phyloP scores from a whole-genome alignment of 2,113 vertebrate genomes.

The Xenopus laevis region DNA sequence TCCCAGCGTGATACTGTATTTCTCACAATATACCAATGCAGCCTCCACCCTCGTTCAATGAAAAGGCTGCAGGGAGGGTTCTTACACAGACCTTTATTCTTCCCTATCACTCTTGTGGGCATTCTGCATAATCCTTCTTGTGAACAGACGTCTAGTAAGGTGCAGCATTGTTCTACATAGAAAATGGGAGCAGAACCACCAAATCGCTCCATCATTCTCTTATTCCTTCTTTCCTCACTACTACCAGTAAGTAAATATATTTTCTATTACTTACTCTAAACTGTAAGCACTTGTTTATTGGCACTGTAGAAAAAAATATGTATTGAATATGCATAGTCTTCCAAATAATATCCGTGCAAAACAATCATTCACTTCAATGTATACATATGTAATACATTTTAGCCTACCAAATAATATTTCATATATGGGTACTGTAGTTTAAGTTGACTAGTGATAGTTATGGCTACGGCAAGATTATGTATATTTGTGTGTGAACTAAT shows the following conservation, averaged over 20 bases:
- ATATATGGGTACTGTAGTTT: no score
- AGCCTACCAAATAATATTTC: no score
- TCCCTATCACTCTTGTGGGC: slow-evolving; percentile 13
- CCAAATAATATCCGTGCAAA: no score
- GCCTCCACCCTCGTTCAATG: slow-evolving; percentile 34
- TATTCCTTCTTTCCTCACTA: neutral
- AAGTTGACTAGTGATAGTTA: no score
- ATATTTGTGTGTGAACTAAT: no score
- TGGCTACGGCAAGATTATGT: no score
- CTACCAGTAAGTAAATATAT: slow-evolving; percentile 11
- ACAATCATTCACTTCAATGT: no score
- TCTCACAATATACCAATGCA: slow-evolving; percentile 21
- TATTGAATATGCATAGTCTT: neutral
- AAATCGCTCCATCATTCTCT: neutral
- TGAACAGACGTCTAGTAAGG: neutral
- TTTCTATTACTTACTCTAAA: no score
- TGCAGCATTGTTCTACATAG: neutral
- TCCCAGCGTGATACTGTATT: neutral
- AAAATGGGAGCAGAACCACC: slow-evolving; percentile 18
- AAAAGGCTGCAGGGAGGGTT: slow-evolving; percentile 21
- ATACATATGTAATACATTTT: no score
- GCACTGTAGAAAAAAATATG: neutral
- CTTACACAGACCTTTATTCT: slow-evolving; percentile 20
- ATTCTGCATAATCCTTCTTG: slow-evolving; percentile 27
- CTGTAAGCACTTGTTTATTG: neutral